These are phyloP conservation scores for Phaonia tiefii DNA, from an alignment of 2,888 invertebrate species.

Conservation along the genomic window DNA sequence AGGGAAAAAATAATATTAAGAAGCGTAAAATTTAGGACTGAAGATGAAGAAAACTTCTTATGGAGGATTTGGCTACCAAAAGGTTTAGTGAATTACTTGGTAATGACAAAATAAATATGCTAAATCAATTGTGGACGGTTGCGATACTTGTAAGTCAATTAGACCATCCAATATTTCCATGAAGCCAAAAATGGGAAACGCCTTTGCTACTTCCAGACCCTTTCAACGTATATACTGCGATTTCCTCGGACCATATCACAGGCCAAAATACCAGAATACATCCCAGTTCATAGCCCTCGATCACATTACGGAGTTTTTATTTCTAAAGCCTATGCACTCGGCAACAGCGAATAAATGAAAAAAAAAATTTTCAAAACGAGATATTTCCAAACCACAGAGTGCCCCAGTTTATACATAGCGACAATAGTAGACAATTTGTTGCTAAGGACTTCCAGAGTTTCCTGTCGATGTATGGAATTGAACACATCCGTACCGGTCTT, in stretches of 20 bases:
- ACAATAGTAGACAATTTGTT: slow-evolving; percentile 52
- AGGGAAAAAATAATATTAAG: not conserved
- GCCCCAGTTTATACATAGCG: slow-evolving; percentile 51
- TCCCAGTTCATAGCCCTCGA: slow-evolving; percentile 6
- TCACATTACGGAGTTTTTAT: not conserved
- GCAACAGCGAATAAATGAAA: slow-evolving; percentile 33
- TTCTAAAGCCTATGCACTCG: slow-evolving; percentile 3
- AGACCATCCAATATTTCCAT: slow-evolving; percentile 18
- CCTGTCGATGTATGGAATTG: slow-evolving; percentile 32
- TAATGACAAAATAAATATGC: too few species aligned
- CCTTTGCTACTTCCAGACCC: slow-evolving; percentile 9
- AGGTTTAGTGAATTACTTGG: too few species aligned
- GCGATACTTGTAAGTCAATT: slow-evolving; percentile 26
- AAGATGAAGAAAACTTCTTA: not conserved
- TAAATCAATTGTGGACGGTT: not conserved
- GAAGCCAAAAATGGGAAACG: slow-evolving; percentile 28
- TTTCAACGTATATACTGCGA: slow-evolving; percentile 29
- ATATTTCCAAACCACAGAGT: slow-evolving; percentile 43
- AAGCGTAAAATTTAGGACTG: not conserved
- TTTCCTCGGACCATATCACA: slow-evolving; percentile 21
- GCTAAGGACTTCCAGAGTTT: slow-evolving; percentile 42
- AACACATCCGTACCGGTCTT: slow-evolving; percentile 41
- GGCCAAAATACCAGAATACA: slow-evolving; percentile 3
- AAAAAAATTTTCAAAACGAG: slow-evolving; percentile 30
- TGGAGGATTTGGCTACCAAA: not conserved